Evolutionary conservation across 2,888 invertebrate species (phyloP), one percentile per base, ranked within the genome.

Genomic region (Prionchulus punctatus): DNA sequence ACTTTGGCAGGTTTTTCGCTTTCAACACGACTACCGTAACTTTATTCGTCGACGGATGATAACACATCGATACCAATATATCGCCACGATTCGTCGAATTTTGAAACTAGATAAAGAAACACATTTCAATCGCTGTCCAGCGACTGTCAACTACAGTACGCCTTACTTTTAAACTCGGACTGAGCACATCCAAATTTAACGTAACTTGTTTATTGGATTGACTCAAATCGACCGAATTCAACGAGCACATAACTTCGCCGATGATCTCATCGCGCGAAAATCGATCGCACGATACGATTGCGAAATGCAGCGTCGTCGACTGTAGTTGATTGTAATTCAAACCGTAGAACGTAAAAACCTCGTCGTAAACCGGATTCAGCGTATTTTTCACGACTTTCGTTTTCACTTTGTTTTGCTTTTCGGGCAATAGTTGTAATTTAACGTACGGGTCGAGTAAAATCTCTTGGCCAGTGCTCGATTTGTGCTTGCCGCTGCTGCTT

Each of bases 141-240:
- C 36, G 18, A 7, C 18, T 36, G 36, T 36, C 12, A 36, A 18
- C 18, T 36, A 12, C 36, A 36, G 12, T n/a, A n/a, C n/a, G n/a
- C n/a, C 23, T 45, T n/a, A 45, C 45, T 23, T 45, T 45, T 7
- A n/a, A 45, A 45, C 45, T 45, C 12, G 45, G 23, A 23, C 23
- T 45, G 18, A 45, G 23, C 45, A 45, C 12, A 12, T 12, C 23
- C 12, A 45, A 23, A 12, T 12, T 45, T 23, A 45, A 45, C 45
- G 45, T 23, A 4, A 45, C 45, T 23, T 12, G 12, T 45, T 45
- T 23, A 23, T 45, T 45, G 18, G 45, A 45, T 45, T 23, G 45
- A 45, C 45, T 45, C 45, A 45, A 45, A 23, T 45, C 45, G 23
- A 45, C 45, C 45, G 45, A 45, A 23, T 45, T 45, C 45, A 45